These are phyloP conservation scores for Liasis olivaceus DNA, from an alignment of 2,797 vertebrate genomes.

Conservation along the genomic window DNA sequence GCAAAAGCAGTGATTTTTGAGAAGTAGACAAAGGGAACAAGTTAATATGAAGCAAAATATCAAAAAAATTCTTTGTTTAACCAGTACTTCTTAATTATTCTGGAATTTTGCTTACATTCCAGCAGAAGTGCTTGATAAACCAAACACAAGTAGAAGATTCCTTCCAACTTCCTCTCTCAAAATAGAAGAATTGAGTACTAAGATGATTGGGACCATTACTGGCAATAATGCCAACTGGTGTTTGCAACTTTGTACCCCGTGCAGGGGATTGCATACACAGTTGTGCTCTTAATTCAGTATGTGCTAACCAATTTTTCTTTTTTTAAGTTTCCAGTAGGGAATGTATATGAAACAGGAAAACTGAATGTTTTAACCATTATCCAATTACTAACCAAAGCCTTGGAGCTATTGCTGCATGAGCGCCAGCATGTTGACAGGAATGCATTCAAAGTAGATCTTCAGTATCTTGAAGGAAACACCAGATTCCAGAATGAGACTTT, in stretches of 20 bases:
- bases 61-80: neutral
- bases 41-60: neutral
- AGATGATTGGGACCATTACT: neutral
- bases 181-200: neutral
- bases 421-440: slow-evolving; percentile 27
- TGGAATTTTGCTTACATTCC: neutral
- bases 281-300: neutral
- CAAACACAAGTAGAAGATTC: neutral
- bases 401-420: slow-evolving; percentile 78
- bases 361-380: slow-evolving; percentile 82
- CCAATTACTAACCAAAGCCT: slow-evolving; percentile 82
- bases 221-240: neutral
- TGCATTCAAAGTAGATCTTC: slow-evolving; percentile 55
- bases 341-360: slow-evolving; percentile 81
- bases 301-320: slow-evolving; percentile 5
- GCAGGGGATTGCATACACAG: neutral
- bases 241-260: neutral
- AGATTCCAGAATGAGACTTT: slow-evolving; percentile 65
- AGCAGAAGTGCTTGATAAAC: neutral
- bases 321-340: slow-evolving; percentile 77
- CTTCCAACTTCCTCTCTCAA: too few species aligned
- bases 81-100: neutral
- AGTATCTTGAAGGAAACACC: slow-evolving; percentile 66
- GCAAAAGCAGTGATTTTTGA: neutral
- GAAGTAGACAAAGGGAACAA: neutral